Evolutionary conservation across 2,113 vertebrate species (phyloP).

Genomic region (Brachionichthys hirsutus): DNA sequence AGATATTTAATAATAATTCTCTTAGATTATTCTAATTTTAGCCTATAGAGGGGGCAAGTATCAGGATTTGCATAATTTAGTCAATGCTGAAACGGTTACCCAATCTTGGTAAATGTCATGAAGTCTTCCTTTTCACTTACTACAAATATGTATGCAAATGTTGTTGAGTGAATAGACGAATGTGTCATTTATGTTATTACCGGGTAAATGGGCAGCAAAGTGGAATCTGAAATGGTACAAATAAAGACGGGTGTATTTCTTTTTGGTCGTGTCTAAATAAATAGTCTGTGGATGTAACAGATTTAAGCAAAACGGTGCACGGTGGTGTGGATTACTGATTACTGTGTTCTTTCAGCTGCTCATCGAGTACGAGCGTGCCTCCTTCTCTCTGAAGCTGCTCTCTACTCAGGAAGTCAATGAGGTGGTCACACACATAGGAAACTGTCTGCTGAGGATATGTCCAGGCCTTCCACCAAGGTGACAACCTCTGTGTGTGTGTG

Average conservation of each 20-base stretch:
- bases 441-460: conserved; percentile 89
- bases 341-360: conserved; percentile 76
- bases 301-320: background rate
- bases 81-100: conserved; percentile 13
- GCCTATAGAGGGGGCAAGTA: conserved; percentile 19
- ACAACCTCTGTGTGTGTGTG: background rate
- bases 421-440: conserved; percentile 89
- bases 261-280: background rate
- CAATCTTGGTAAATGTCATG: conserved; percentile 35
- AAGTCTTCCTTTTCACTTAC: conserved; percentile 18
- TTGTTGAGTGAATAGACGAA: conserved; percentile 8
- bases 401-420: conserved; percentile 90
- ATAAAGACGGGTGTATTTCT: background rate
- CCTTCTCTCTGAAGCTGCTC: conserved; percentile 86
- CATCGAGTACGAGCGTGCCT: conserved; percentile 88
- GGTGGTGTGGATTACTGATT: conserved; percentile 4
- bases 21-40: conserved; percentile 61
- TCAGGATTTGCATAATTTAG: conserved; percentile 48
- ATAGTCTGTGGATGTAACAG: background rate
- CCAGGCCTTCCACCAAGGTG: conserved; percentile 89
- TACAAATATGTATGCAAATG: conserved; percentile 12
- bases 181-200: background rate
- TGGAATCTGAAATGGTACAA: background rate
- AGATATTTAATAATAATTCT: conserved; percentile 12
- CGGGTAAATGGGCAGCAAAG: background rate